phyloP scores from a whole-genome alignment of 1,140 invertebrate species.

The Bombus waltoni region DNA sequence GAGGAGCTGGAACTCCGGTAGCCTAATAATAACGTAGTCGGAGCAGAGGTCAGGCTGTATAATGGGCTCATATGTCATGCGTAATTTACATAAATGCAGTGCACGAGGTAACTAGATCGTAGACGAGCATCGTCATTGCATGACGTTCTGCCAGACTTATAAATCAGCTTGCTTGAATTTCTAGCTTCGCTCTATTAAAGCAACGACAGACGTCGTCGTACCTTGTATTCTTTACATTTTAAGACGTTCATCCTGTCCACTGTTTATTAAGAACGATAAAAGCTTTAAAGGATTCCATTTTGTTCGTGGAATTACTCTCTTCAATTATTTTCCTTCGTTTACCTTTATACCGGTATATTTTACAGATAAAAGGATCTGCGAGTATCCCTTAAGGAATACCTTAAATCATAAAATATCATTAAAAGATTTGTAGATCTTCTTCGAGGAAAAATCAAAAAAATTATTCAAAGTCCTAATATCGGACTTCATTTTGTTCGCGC shows the following conservation, averaged over 20 bases:
- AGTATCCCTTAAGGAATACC: neutral
- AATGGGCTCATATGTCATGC: slow-evolving; percentile 44
- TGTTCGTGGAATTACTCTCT: neutral
- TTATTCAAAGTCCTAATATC: too few relatives aligned
- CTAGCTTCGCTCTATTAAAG: neutral
- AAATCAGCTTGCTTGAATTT: slow-evolving; percentile 13
- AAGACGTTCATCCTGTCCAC: neutral
- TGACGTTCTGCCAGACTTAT: neutral
- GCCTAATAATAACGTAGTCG: slow-evolving; percentile 62
- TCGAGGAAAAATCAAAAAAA: neutral
- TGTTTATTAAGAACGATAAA: neutral
- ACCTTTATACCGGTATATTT: rapidly evolving
- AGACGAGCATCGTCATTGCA: slow-evolving; percentile 41
- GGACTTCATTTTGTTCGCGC: too few relatives aligned
- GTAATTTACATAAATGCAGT: slow-evolving; percentile 51
- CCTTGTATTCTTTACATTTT: neutral
- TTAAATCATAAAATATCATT: neutral
- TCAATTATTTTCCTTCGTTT: neutral
- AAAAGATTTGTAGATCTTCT: neutral
- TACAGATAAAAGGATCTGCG: neutral
- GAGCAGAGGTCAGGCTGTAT: slow-evolving; percentile 48
- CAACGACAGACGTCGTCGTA: too few relatives aligned
- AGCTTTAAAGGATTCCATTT: neutral
- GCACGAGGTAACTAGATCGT: slow-evolving; percentile 51
- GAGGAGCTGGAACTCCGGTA: slow-evolving; percentile 45